Evolutionary conservation across 2,797 vertebrate genomes (phyloP).

Genomic region (Danio tinwini): DNA sequence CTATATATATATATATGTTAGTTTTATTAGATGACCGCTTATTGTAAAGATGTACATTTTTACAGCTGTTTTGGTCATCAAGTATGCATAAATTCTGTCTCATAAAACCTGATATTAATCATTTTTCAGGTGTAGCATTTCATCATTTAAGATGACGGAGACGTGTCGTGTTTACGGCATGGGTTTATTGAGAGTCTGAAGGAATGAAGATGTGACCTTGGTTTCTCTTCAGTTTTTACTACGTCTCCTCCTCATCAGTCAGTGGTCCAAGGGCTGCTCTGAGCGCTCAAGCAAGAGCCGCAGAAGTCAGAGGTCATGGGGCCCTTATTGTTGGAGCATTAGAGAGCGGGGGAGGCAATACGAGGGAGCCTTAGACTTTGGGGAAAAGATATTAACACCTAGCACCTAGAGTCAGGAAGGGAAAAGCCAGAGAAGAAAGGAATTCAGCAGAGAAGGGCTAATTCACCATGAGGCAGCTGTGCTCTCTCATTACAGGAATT

Average conservation of each 20-base stretch:
- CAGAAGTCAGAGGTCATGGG: slow-evolving; percentile 31
- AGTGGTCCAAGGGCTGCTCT: slow-evolving; percentile 48
- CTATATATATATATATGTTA: too few relatives aligned
- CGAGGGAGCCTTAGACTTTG: slow-evolving; percentile 53
- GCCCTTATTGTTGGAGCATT: slow-evolving; percentile 50
- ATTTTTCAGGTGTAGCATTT: neutral
- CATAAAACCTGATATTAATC: neutral
- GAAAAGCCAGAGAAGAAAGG: slow-evolving; percentile 28
- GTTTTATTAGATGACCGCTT: neutral
- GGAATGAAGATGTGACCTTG: slow-evolving; percentile 40
- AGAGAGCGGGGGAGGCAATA: slow-evolving; percentile 50
- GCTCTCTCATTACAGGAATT: slow-evolving; percentile 38
- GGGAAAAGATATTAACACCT: slow-evolving; percentile 47
- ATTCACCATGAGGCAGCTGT: slow-evolving; percentile 36
- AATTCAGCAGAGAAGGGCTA: slow-evolving; percentile 39
- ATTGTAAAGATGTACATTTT: neutral
- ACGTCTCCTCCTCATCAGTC: slow-evolving; percentile 30
- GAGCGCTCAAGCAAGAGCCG: slow-evolving; percentile 49
- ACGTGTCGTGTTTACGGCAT: neutral
- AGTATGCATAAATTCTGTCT: neutral
- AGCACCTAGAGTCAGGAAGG: slow-evolving; percentile 14
- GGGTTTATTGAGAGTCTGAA: neutral
- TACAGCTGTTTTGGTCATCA: neutral
- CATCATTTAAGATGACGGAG: neutral
- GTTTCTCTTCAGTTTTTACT: slow-evolving; percentile 12